A percentile compares a stretch with the other conserved stretches of the same genome.
These are phyloP conservation scores for Indicator maculatus DNA, from an alignment of 2,113 vertebrate species.

Conservation along the genomic window DNA sequence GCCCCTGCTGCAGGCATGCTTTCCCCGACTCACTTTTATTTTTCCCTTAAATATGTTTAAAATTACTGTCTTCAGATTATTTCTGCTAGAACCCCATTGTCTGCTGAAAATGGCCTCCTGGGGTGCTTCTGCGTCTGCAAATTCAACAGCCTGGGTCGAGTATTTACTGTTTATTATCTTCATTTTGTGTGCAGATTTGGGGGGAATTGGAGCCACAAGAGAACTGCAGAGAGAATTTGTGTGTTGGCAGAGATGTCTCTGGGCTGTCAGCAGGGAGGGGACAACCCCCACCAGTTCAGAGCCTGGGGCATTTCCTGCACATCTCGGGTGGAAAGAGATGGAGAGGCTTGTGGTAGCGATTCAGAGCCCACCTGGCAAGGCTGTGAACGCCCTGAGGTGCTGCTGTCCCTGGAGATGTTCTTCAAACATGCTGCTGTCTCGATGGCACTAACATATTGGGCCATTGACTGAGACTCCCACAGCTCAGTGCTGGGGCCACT, in stretches of 20 bases:
- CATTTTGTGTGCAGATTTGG: not conserved
- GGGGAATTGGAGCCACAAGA: not conserved
- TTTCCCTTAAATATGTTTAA: not conserved
- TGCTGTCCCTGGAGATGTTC: too few species aligned
- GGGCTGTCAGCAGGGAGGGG: not conserved
- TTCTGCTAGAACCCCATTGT: not conserved
- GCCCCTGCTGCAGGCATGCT: not conserved
- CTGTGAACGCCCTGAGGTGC: fast-evolving
- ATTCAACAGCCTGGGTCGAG: not conserved
- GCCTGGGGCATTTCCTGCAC: not conserved
- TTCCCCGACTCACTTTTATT: not conserved
- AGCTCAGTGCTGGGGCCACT: too few species aligned
- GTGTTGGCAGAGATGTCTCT: fast-evolving
- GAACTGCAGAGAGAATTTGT: not conserved
- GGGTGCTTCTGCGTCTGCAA: not conserved
- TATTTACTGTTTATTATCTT: not conserved
- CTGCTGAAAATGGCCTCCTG: not conserved
- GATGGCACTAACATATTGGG: too few species aligned
- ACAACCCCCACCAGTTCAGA: not conserved
- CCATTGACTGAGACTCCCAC: too few species aligned
- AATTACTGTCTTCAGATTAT: not conserved
- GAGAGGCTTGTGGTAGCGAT: not conserved
- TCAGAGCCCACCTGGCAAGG: not conserved
- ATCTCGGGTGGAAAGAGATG: not conserved
- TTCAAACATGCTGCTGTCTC: too few species aligned